These are phyloP conservation scores for Saimiri boliviensis DNA, from an alignment of 2,113 vertebrate genomes.

Conservation along the genomic window DNA sequence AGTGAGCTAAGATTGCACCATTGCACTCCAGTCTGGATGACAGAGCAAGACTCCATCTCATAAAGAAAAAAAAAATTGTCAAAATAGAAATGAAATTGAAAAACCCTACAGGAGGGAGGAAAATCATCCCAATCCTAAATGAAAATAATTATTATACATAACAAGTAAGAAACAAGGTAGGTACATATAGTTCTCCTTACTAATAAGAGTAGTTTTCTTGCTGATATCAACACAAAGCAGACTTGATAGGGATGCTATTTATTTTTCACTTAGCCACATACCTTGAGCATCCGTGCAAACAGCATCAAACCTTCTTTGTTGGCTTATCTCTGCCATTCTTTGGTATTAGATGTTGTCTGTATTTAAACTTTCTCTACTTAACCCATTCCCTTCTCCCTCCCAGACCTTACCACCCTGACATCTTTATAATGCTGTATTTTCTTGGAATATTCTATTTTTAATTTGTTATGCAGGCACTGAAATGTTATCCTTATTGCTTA, in stretches of 20 bases:
- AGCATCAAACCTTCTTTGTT: neutral
- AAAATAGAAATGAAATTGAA: neutral
- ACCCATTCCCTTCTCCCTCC: neutral
- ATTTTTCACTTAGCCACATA: neutral
- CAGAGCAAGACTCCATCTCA: too few species aligned
- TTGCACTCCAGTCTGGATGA: too few species aligned
- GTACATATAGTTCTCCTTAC: neutral
- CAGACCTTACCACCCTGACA: rapidly evolving
- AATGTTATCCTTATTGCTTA: neutral
- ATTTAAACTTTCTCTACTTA: neutral
- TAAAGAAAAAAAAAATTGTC: neutral
- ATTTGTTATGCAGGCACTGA: neutral
- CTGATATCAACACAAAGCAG: neutral
- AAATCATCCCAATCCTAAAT: neutral
- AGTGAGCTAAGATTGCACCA: too few species aligned
- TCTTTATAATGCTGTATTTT: neutral
- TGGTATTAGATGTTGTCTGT: neutral
- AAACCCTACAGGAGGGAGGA: neutral
- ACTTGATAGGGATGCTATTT: too few species aligned
- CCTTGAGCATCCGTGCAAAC: neutral
- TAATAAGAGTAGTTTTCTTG: neutral
- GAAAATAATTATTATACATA: neutral
- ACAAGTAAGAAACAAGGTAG: neutral
- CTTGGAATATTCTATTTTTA: neutral
- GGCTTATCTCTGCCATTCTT: neutral